Base-by-base conservation (phyloP, 2,888 invertebrate genomes). In the Apeira syringaria region DNA sequence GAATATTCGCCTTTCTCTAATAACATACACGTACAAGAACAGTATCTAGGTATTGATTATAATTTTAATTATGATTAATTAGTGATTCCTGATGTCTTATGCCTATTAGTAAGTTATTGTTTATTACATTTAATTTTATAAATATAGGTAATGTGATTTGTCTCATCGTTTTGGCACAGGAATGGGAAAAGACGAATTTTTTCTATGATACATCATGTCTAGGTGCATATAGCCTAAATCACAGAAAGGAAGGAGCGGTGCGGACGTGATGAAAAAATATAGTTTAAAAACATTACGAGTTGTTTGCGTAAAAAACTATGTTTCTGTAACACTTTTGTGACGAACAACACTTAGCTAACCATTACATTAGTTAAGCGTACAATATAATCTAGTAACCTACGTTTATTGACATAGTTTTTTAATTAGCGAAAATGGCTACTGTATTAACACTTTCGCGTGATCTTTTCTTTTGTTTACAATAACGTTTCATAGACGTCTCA, bases 211-310 rank as follows among this genome's bases (percentile, higher is more conserved):
- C 32, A 33, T 33, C 32, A 33, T 15, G 24, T 33, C 72, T 81
- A 77, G 65, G 64, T 70, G 80, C 73, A 69, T 77, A 79, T 85
- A 79, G 80, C 79, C 85, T 86, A 87, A 77, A 84, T 86, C 84
- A 87, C 86, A 86, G 86, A 84, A 81, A 78, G 72, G 79, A 83
- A 81, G 79, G 76, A 73, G 79, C 78, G 75, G 81, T 84, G 87
- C 80, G 52, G 68, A 74, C 70, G 72, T 76, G 76, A 78, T 86
- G 86, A 80, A 87, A 84, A 83, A 84, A 87, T 85, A 85, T 79
- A 77, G 57, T 59, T 65, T 73, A 45, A 45, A 20, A 53, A 58
- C 8, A 25, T 38, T 12, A 28, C 47, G 54, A 56, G 57, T 64
- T 59, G 64, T 61, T 70, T 64, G 77, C 76, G 72, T 79, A 81